A percentile compares a stretch with the other conserved stretches of the same genome.
Evolutionary conservation across 2,113 vertebrate genomes (phyloP).

Genomic region (Atractosteus spatula): DNA sequence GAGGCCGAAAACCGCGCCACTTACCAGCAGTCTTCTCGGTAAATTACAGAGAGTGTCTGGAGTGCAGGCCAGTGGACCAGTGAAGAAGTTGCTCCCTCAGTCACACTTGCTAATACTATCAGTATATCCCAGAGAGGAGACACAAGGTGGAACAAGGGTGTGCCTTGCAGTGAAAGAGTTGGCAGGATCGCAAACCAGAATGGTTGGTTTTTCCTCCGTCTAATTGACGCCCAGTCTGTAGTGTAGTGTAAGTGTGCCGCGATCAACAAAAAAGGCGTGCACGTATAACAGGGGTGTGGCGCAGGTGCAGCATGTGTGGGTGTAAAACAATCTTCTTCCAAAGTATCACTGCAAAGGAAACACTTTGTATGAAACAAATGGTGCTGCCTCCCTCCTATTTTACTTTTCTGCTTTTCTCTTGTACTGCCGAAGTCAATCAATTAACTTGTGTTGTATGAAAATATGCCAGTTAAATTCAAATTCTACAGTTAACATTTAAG

Average conservation of each 20-base stretch:
- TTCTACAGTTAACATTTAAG: too few relatives aligned
- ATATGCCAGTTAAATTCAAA: too few relatives aligned
- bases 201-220: constrained; percentile 9
- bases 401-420: too few relatives aligned
- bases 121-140: constrained; percentile 74
- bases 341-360: not conserved
- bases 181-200: constrained; percentile 38
- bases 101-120: constrained; percentile 45
- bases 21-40: not conserved
- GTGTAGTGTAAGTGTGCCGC: constrained; percentile 19
- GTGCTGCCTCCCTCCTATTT: too few relatives aligned
- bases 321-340: not conserved
- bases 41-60: not conserved
- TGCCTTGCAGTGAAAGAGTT: constrained; percentile 66
- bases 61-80: not conserved
- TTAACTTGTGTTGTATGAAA: too few relatives aligned
- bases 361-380: too few relatives aligned
- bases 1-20: too few relatives aligned
- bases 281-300: constrained; percentile 25
- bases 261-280: constrained; percentile 40
- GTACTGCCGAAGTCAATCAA: too few relatives aligned
- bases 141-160: constrained; percentile 75
- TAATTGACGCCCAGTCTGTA: constrained; percentile 35
- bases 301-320: constrained; percentile 4
- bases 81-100: not conserved